Conservation (phyloP, 2,888 invertebrate species). For the Homarus gammarus region DNA sequence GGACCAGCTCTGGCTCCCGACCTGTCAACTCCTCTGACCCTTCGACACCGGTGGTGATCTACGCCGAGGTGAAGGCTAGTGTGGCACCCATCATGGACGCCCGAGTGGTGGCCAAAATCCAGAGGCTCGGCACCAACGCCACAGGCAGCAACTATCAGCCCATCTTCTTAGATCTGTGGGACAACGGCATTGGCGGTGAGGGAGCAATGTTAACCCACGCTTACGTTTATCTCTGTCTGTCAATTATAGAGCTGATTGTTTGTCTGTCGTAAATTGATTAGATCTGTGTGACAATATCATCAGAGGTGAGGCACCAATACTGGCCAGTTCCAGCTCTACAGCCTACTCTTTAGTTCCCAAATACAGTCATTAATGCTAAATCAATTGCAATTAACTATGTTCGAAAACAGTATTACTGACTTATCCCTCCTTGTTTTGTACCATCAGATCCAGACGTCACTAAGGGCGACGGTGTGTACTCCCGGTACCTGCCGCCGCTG, state of each 20-base stretch:
- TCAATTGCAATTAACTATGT: too few species aligned
- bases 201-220: too few species aligned
- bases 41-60: constrained; percentile 68
- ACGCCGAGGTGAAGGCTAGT: constrained; percentile 81
- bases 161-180: constrained; percentile 81
- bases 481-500: constrained; percentile 81
- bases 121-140: constrained; percentile 71
- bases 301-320: too few species aligned
- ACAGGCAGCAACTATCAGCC: constrained; percentile 77
- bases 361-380: too few species aligned
- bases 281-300: not conserved
- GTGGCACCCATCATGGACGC: constrained; percentile 78
- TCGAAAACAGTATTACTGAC: too few species aligned
- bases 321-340: too few species aligned
- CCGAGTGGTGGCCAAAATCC: constrained; percentile 59
- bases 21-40: constrained; percentile 71
- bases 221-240: constrained; percentile 7
- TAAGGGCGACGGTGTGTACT: constrained; percentile 85
- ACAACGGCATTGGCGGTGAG: constrained; percentile 83
- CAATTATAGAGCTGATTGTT: not conserved
- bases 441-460: constrained; percentile 84
- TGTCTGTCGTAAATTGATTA: not conserved
- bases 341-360: too few species aligned
- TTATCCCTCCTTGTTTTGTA: too few species aligned
- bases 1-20: constrained; percentile 71